Base-by-base conservation (phyloP, 2,888 invertebrate species). In the Stenodema calcarata region DNA sequence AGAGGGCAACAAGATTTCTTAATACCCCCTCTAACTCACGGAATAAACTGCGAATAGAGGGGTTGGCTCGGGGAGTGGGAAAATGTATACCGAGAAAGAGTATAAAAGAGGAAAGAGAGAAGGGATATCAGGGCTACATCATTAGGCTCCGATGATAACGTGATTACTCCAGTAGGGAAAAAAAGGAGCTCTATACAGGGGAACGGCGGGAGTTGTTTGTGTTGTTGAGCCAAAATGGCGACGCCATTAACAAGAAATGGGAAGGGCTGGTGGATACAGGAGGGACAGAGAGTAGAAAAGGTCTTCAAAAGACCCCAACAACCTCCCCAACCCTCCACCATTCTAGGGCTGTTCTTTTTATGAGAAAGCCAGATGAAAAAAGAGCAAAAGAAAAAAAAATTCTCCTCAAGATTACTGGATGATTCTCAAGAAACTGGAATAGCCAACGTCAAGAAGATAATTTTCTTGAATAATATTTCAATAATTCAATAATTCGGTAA, bases 101-200 rank as follows among this genome's bases (percentile, higher is more conserved):
- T 23, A 69, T 41, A 82, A 62, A 82, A 69, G 42, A 44, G 47
- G 30, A 44, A 44, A 70, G 78, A n/a, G 50, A 62, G 62, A 73
- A 73, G 84, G 75, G 84, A 73, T 84, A 84, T 84, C 84, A 84
- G 44, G 47, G 84, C 84, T 73, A 84, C 84, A 84, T 84, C 84
- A 84, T 84, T 84, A 84, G 84, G 84, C 84, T 73, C 84, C 84
- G 75, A 84, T 73, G 84, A 84, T 84, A 84, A 84, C 84, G 84
- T 84, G 84, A 84, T 84, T 84, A 84, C 84, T 84, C 18, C 70
- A 73, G 84, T 47, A 70, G 84, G 44, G 42, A 54, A 54, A 82
- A 82, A 70, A 62, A 69, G 23, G 28, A 16, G 41, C 30, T n/a
- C 69, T 82, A 62, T 82, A 44, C 27, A 18, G 35, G 30, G 30